Evolutionary conservation across 2,888 invertebrate genomes (phyloP), one percentile per base, ranked within the genome.

Genomic region (Drosophila colorata): DNA sequence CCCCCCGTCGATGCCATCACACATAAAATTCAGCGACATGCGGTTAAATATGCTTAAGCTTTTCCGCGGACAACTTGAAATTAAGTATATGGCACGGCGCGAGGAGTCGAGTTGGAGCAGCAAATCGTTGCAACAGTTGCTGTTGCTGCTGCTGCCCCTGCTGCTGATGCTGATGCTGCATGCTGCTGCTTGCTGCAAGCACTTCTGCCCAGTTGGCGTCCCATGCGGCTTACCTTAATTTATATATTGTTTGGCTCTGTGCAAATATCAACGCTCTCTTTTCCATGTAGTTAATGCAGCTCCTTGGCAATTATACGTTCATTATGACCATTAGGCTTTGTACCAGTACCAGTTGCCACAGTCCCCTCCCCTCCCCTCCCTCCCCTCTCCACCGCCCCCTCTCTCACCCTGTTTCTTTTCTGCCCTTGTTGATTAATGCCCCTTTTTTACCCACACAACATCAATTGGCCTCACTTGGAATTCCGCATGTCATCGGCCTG

Each of bases 181-280:
- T n/a, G n/a, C 38, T 2, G 51, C 13, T 40, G 40, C 53, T 11
- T 7, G 14, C 31, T 20, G 7, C 41, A 41, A 33, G 20, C 41
- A 33, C 25, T 28, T 6, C 25, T 28, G 4, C 25, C 52, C 52
- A 41, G 65, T 40, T 41, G 49, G 49, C 43, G 55, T 49, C 59
- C 47, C 65, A 66, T 71, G 80, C 69, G 71, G 78, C 33, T 80
- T 78, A 72, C 70, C 88, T 76, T 90, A 89, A 90, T 90, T 90
- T 90, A 90, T 90, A 87, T 86, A 84, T 80, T 90, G 90, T 90
- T 86, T 88, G 78, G 88, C 51, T 74, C 85, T 87, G 78, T 66
- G 84, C 74, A 87, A 88, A 89, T 90, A 88, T 90, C 90, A 90
- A 85, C 90, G 89, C 86, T 86, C 81, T 83, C 87, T 83, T 88